Evolutionary conservation across 1,140 invertebrate species (phyloP).

Genomic region (Pogonognathellus flavescens): DNA sequence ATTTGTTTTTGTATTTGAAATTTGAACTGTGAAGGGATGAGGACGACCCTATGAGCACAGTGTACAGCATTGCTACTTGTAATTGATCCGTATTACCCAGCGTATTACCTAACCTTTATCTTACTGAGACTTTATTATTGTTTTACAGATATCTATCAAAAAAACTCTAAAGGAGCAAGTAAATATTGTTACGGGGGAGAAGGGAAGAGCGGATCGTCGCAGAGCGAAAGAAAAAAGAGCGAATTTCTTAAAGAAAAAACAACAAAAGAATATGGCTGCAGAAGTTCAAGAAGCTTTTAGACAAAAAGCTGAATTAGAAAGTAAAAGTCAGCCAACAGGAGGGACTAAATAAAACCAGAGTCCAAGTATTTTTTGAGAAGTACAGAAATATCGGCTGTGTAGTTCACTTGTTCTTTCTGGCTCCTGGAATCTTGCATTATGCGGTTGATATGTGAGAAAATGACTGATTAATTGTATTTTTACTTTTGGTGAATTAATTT

Average conservation of each 20-base stretch:
- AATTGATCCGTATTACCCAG: no score
- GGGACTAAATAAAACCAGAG: no score
- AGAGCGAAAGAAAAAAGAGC: constrained; percentile 47
- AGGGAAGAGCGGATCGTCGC: constrained; percentile 46
- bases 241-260: constrained; percentile 38
- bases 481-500: background rate
- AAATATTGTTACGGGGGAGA: constrained; percentile 54
- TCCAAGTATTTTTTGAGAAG: no score
- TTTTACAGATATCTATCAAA: constrained; percentile 45
- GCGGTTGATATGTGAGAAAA: background rate
- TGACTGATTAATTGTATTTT: background rate
- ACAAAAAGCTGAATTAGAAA: background rate
- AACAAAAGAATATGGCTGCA: constrained; percentile 24
- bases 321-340: background rate
- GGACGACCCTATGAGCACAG: no score
- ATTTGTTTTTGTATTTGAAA: no score
- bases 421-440: background rate
- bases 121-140: background rate
- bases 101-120: no score
- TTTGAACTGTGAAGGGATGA: no score
- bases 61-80: no score
- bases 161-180: constrained; percentile 52
- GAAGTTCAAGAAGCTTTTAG: constrained; percentile 24
- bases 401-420: background rate
- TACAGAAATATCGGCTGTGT: no score